Evolutionary conservation across 2,797 vertebrate genomes (phyloP).

Genomic region (Characodon lateralis): DNA sequence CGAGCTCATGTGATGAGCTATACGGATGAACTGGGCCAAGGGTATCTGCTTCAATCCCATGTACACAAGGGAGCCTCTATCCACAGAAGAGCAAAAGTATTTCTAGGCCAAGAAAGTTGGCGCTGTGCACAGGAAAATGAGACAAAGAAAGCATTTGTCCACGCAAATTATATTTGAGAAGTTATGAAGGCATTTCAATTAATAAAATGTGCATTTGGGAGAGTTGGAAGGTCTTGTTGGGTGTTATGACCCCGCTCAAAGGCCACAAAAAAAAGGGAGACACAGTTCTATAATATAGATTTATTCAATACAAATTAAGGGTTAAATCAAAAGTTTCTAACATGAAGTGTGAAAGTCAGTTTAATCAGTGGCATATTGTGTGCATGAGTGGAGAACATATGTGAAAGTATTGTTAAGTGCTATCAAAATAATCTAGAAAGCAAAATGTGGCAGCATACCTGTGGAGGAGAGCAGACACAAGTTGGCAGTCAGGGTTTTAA

Average conservation of each 20-base stretch:
- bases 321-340: too few relatives aligned
- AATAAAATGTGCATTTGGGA: slow-evolving; percentile 25
- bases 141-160: slow-evolving; percentile 15
- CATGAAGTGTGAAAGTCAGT: too few relatives aligned
- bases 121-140: slow-evolving; percentile 19
- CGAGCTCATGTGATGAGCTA: slow-evolving; percentile 45
- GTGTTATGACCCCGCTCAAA: background rate
- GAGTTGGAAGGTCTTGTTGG: slow-evolving; percentile 13
- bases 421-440: too few relatives aligned
- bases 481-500: too few relatives aligned
- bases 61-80: slow-evolving; percentile 61
- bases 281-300: too few relatives aligned
- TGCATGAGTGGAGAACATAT: too few relatives aligned
- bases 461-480: too few relatives aligned
- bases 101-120: slow-evolving; percentile 65
- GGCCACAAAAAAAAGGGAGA: too few relatives aligned
- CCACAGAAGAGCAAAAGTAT: slow-evolving; percentile 44
- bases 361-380: too few relatives aligned
- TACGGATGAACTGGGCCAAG: slow-evolving; percentile 68
- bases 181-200: slow-evolving; percentile 15
- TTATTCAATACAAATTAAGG: too few relatives aligned
- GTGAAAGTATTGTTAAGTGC: too few relatives aligned
- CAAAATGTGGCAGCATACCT: too few relatives aligned
- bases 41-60: slow-evolving; percentile 50
- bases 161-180: slow-evolving; percentile 3